A percentile compares a stretch with the other conserved stretches of the same genome.
Evolutionary conservation across 2,888 invertebrate species (phyloP).

Genomic region (Clanis bilineata): DNA sequence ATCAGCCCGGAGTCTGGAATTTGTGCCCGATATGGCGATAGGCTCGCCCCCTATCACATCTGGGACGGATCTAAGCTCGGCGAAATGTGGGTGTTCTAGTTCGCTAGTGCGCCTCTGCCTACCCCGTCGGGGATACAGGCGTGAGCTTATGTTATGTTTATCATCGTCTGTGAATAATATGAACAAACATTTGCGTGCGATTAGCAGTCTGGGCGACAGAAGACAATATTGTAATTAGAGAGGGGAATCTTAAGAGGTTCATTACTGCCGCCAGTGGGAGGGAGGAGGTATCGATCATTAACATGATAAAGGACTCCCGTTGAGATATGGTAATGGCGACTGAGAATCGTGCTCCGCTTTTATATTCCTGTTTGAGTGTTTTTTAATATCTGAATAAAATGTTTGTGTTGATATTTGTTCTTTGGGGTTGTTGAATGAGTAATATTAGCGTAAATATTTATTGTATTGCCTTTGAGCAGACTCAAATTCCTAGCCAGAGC

Average conservation of each 20-base stretch:
- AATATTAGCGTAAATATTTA: neutral
- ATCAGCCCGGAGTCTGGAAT: no score
- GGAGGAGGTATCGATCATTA: conserved; percentile 16
- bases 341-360: conserved; percentile 14
- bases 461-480: no score
- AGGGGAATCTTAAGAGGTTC: conserved; percentile 35
- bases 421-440: neutral
- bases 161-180: no score
- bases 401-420: conserved; percentile 7
- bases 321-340: conserved; percentile 20
- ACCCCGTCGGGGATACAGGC: no score
- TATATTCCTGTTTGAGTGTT: conserved; percentile 11
- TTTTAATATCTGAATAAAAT: conserved; percentile 17
- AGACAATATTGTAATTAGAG: conserved; percentile 39
- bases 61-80: no score
- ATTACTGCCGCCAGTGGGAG: conserved; percentile 31
- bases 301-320: conserved; percentile 18
- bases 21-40: no score
- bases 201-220: conserved; percentile 15
- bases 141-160: no score
- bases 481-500: no score
- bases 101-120: no score
- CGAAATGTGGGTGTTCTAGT: no score
- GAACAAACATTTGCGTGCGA: conserved; percentile 13
- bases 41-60: no score